phyloP scores from a whole-genome alignment of 1,140 invertebrate genomes.

The Cyclina sinensis region DNA sequence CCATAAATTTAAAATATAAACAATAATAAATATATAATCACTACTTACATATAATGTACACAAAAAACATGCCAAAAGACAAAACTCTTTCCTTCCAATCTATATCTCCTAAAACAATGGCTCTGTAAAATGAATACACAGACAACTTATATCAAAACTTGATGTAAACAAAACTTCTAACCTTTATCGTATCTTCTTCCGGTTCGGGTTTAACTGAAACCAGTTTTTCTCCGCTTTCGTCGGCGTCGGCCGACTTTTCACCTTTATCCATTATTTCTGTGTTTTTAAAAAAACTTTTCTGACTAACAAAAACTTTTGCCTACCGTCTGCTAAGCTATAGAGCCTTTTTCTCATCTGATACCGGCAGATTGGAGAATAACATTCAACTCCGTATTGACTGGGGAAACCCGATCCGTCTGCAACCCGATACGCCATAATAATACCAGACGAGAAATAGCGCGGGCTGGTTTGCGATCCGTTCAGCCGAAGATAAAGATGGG shows the following conservation, averaged over 20 bases:
- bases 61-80: too few species aligned
- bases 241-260: slow-evolving; percentile 30
- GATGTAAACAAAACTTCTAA: slow-evolving; percentile 25
- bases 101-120: too few species aligned
- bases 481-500: background rate
- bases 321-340: slow-evolving; percentile 30
- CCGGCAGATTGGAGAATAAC: slow-evolving; percentile 32
- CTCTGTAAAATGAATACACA: background rate
- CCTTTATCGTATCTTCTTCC: slow-evolving; percentile 47
- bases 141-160: background rate
- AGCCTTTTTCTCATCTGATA: slow-evolving; percentile 37
- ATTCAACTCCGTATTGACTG: slow-evolving; percentile 60
- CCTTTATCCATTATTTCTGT: slow-evolving; percentile 39
- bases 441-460: slow-evolving; percentile 40
- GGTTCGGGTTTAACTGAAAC: slow-evolving; percentile 18
- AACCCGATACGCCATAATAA: slow-evolving; percentile 46
- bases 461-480: slow-evolving; percentile 1
- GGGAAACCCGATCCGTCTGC: slow-evolving; percentile 41
- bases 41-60: too few species aligned
- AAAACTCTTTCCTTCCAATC: too few species aligned
- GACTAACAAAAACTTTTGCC: slow-evolving; percentile 39
- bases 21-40: too few species aligned
- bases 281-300: background rate
- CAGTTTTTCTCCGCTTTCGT: background rate
- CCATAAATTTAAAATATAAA: too few species aligned